Evolutionary conservation across 2,797 vertebrate genomes (phyloP), one percentile per base, ranked within the genome.

Genomic region (Onychomys torridus): DNA sequence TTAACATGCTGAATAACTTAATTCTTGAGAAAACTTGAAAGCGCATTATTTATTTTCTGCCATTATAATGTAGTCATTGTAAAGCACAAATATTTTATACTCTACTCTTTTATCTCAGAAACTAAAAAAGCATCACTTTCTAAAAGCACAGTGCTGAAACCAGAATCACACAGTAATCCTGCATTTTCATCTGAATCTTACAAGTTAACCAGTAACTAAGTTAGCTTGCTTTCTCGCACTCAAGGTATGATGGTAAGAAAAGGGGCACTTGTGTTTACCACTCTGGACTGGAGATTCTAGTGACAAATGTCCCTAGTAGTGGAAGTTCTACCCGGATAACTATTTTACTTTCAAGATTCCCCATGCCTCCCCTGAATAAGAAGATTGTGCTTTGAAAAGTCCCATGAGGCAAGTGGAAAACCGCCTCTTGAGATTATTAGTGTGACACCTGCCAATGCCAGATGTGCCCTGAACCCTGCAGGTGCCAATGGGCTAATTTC

Each of bases 401-500:
- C 92, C 69, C 89, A 73, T 40, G 89, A 92, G 32, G 63, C 8
- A 65, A 65, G 78, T 79, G 82, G 40, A 88, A 19, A 46, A 73
- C 95, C 93, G 93, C 69, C 93, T 95, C 90, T 86, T 63, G 88
- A 85, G 91, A 92, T 73, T 71, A 52, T 29, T 61, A 92, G 63
- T 79, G 77, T 82, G 84, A 95, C 79, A 98, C 63, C 69, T 85
- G 84, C 40, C 89, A 85, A 29, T 32, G 43, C 71, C 85, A 97
- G 76, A 59, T 90, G 85, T 95, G 89, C 61, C 82, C 93, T 90
- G 67, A 97, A 96, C 37, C 19, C 79, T 59, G 40, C 11, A 96
- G 87, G 83, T 93, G 91, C 91, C 97, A 97, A 86, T 13, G 93
- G 90, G 95, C 96, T 97, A 94, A 96, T 96, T 73, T 95, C 29